Conservation (phyloP, 64 coral and sea anemone genomes). For the Pachyseris speciosa region DNA sequence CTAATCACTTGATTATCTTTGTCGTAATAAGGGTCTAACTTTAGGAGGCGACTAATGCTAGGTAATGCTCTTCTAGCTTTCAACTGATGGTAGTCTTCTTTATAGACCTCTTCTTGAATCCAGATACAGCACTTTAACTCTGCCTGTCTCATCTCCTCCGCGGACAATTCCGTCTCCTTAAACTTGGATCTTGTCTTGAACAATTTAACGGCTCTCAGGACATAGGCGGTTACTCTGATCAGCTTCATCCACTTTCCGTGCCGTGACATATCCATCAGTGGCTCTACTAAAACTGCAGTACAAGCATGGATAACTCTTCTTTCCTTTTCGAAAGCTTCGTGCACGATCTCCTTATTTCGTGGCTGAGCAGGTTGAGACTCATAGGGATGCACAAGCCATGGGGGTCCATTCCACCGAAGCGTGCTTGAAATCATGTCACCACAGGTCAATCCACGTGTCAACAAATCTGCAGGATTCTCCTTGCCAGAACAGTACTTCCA, state of each 20-base stretch:
- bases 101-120: conserved; percentile 35
- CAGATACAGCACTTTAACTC: conserved; percentile 1
- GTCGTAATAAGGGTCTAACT: not conserved
- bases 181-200: conserved; percentile 16
- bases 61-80: conserved; percentile 1
- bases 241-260: conserved; percentile 6
- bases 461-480: conserved; percentile 25
- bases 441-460: not conserved
- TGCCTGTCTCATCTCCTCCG: conserved; percentile 10
- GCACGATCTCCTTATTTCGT: not conserved
- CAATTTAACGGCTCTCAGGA: not conserved
- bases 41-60: conserved; percentile 14
- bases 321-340: not conserved
- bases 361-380: not conserved
- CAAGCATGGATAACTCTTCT: conserved; percentile 2
- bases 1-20: not conserved
- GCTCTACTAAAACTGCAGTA: not conserved
- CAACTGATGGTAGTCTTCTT: conserved; percentile 19
- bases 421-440: not conserved
- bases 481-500: conserved; percentile 6
- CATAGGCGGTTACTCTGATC: no score
- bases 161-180: conserved; percentile 6
- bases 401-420: conserved; percentile 24
- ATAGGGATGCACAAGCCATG: not conserved
- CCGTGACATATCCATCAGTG: conserved; percentile 3